Percentiles rank a stretch among this genome's conserved stretches.
Evolutionary conservation across 2,888 invertebrate species (phyloP).

Genomic region (Stictocephala bisonia): DNA sequence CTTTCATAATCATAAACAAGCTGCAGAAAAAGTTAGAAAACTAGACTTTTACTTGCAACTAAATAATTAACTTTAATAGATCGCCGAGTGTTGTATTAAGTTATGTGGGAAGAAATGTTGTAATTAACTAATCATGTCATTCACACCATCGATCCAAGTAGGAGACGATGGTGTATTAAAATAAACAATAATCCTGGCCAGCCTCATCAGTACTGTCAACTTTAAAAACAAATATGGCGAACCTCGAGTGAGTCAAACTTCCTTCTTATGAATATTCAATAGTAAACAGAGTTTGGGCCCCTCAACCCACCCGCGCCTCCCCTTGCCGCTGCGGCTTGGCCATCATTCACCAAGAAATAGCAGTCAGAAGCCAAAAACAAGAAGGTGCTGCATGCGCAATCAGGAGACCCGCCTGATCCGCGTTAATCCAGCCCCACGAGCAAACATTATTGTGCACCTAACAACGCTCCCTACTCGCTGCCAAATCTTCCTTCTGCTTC

Average conservation of each 20-base stretch:
- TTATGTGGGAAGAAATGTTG: too few relatives aligned
- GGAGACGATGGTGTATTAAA: neutral
- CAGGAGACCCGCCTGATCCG: conserved; percentile 1
- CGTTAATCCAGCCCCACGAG: conserved; percentile 22
- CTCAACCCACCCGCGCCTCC: conserved; percentile 20
- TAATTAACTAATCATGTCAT: too few relatives aligned
- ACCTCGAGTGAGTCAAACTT: conserved; percentile 39
- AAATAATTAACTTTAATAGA: too few relatives aligned
- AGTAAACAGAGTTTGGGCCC: conserved; percentile 49
- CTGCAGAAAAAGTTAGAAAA: too few relatives aligned
- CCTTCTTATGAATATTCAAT: conserved; percentile 51
- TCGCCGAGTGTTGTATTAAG: too few relatives aligned
- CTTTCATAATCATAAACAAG: too few relatives aligned
- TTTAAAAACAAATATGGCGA: conserved; percentile 50
- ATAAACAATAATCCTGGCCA: conserved; percentile 27
- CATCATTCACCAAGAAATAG: conserved; percentile 37
- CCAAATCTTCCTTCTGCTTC: neutral
- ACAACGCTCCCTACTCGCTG: conserved; percentile 5
- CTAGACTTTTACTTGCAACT: too few relatives aligned
- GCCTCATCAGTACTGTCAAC: conserved; percentile 45
- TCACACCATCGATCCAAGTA: too few relatives aligned
- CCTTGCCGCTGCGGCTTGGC: neutral
- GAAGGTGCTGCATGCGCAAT: conserved; percentile 28
- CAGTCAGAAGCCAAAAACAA: conserved; percentile 40
- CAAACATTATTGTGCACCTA: conserved; percentile 39